Evolutionary conservation across 1,140 invertebrate genomes (phyloP), one percentile per base, ranked within the genome.

Genomic region (Drosophila oshimai): DNA sequence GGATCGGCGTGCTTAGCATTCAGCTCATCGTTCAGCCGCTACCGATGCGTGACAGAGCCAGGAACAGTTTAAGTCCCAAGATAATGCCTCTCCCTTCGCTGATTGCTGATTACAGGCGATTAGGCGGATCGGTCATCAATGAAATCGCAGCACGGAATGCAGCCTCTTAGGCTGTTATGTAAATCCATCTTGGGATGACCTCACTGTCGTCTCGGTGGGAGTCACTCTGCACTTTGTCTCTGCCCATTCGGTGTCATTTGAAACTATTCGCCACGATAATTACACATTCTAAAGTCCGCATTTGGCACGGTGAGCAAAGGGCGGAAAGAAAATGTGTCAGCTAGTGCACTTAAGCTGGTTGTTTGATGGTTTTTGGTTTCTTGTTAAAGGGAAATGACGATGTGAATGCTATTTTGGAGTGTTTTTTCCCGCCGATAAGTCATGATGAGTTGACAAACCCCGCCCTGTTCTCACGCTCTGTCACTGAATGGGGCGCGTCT

Each of bases 111-210:
- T 79, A 61, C 58, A 51, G 60, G 24, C 67, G 53, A 84, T 83
- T 86, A 86, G 37, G 29, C 34, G 53, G 41, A 22, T 74, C 69
- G 83, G 78, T 78, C 79, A 79, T 70, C 57, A 70, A 70, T 83
- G 42, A 74, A 74, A 55, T 74, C 12, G 44, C 45, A 22, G 18
- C 70, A 73, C 55, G 58, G 18, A 64, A 31, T 22, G 49, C 15
- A 26, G 17, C 6, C 9, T 17, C 18, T 37, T 34, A 1, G 6
- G 10, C 10, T 44, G 15, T 44, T 46, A 36, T 29, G 6, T 22
- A 29, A 31, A 9, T 26, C 18, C 29, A 37, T 49, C 24, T 70
- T 45, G 9, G 2, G 29, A 61, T 60, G 67, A 72, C 29, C 54
- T 72, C 54, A 72, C 39, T 71, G 10, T 22, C 20, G n/a, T 18